phyloP scores from a whole-genome alignment of 2,888 invertebrate species.

The Tupiocoris notatus region DNA sequence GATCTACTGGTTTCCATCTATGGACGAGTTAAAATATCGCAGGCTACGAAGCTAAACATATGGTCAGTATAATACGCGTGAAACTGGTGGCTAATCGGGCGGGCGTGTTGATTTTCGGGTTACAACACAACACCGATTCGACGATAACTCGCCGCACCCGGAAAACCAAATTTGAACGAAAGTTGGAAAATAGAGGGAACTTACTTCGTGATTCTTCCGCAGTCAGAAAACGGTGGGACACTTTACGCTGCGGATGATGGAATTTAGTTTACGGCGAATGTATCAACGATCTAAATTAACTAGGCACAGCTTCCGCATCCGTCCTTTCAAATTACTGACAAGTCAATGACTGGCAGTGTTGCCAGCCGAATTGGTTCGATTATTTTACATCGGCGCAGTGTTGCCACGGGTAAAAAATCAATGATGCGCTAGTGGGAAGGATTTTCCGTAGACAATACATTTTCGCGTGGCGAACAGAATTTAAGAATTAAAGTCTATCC shows the following conservation, averaged over 20 bases:
- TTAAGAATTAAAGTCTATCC: too few relatives aligned
- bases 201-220: slow-evolving; percentile 10
- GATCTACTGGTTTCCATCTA: background rate
- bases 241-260: background rate
- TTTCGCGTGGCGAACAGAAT: too few relatives aligned
- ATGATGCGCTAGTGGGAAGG: too few relatives aligned
- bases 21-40: background rate
- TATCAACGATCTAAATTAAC: slow-evolving; percentile 19
- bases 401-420: background rate
- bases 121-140: background rate
- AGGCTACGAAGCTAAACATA: too few relatives aligned
- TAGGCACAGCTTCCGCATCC: slow-evolving; percentile 38
- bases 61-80: too few relatives aligned
- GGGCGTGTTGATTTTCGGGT: slow-evolving; percentile 17
- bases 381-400: background rate
- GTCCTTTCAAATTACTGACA: slow-evolving; percentile 31
- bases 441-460: too few relatives aligned
- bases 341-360: slow-evolving; percentile 32
- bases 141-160: background rate
- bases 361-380: slow-evolving; percentile 18
- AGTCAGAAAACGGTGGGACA: background rate
- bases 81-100: background rate
- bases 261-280: background rate
- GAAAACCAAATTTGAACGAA: background rate
- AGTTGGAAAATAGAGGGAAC: background rate